phyloP scores from a whole-genome alignment of 2,113 vertebrate species.

The Alethe castanea region DNA sequence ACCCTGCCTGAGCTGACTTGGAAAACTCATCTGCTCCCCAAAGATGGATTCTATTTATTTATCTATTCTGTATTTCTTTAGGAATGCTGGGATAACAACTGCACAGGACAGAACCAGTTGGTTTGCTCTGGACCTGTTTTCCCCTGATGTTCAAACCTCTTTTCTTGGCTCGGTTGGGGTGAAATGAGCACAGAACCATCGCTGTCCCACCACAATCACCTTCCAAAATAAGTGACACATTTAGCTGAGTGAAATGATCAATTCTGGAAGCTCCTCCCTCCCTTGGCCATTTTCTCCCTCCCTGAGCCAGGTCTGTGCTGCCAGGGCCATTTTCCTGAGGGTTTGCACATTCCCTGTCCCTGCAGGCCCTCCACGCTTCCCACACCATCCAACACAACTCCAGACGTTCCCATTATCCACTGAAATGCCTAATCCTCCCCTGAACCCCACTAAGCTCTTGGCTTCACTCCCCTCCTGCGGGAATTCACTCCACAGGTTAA shows the following conservation, averaged over 20 bases:
- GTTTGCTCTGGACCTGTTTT: neutral
- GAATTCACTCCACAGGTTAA: constrained; percentile 50
- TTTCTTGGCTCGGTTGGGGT: rapidly evolving
- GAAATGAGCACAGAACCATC: neutral
- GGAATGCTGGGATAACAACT: neutral
- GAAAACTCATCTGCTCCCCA: neutral
- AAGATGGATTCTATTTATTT: neutral
- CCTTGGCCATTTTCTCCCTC: neutral
- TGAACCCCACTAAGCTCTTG: constrained; percentile 3
- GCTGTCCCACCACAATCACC: neutral
- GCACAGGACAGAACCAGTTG: rapidly evolving
- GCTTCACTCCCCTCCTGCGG: neutral
- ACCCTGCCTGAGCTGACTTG: neutral
- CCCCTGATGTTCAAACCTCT: neutral
- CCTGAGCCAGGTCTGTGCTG: neutral
- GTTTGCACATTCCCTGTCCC: neutral
- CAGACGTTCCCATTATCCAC: constrained; percentile 1
- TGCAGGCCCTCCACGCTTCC: neutral
- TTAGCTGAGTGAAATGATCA: neutral
- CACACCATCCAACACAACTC: neutral
- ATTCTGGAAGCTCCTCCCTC: neutral
- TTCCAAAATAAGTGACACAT: neutral
- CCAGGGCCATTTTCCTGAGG: neutral
- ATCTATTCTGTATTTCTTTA: neutral
- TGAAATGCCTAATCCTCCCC: neutral